Evolutionary conservation across 2,797 vertebrate species (phyloP), one percentile per base, ranked within the genome.

Genomic region (Trematomus bernacchii): DNA sequence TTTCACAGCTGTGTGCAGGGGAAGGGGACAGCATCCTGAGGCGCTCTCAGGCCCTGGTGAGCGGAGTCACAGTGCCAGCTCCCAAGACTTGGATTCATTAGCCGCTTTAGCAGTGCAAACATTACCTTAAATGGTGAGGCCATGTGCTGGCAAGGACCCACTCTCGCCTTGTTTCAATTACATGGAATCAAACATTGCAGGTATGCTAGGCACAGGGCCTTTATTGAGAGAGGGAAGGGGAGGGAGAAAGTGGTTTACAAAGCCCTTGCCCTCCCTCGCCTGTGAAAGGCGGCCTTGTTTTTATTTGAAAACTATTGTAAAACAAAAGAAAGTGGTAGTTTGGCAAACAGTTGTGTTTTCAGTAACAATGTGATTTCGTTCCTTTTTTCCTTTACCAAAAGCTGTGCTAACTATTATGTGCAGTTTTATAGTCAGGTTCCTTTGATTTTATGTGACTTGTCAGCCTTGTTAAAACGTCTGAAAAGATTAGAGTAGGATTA

Each of bases 151-250:
- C 94, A 87, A 72, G 83, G 81, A 85, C 88, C 74, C 73, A 21
- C 89, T 80, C 82, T 86, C 77, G 89, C 90, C 94, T 94, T 95
- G 94, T 95, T 95, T 94, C 94, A 95, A 94, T 95, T 96, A 95
- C 81, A 80, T 37, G 70, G 90, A 93, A 92, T 93, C 94, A 94
- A 94, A 94, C 90, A 91, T 92, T 66, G 85, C 93, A 96, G 93
- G 94, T 94, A 95, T 91, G 91, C 85, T 85, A 68, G 85, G 89
- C 86, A 83, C 82, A 85, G 91, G 77, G 66, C 87, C 91, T 91
- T 91, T 92, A 91, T 90, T 91, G 91, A 91, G 89, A 85, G 77
- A 71, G 83, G 68, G 83, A 73, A 78, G 66, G 68, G 78, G 82
- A 80, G 89, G 72, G 82, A 80, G 77, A 77, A 77, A 68, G 77